These are phyloP conservation scores for Sylvilagus floridanus DNA, from an alignment of 2,797 vertebrate genomes.

Conservation along the genomic window DNA sequence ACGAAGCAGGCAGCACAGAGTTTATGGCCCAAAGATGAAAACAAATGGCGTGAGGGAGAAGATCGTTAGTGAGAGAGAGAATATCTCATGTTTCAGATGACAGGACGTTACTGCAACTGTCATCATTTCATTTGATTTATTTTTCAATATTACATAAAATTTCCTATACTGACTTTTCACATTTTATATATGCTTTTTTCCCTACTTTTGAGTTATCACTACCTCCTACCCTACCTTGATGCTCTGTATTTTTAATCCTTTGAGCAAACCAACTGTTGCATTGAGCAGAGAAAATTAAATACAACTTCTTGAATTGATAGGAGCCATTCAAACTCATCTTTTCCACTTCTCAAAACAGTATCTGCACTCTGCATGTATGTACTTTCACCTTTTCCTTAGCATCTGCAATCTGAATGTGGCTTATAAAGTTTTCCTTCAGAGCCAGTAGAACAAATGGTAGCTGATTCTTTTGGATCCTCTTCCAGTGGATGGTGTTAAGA, in stretches of 20 bases:
- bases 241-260: not conserved
- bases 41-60: not conserved
- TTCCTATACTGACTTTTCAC: not conserved
- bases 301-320: not conserved
- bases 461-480: not conserved
- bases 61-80: not conserved
- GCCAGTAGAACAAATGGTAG: not conserved
- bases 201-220: not conserved
- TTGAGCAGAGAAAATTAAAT: not conserved
- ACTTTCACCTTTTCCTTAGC: slow-evolving; percentile 16
- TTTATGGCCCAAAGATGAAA: not conserved
- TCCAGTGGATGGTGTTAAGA: not conserved
- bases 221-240: accelerated
- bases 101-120: not conserved
- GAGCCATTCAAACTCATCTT: not conserved
- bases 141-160: not conserved
- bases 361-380: not conserved
- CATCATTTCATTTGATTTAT: not conserved
- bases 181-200: not conserved
- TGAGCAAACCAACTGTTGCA: not conserved
- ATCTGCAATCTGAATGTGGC: not conserved
- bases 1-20: not conserved
- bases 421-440: not conserved
- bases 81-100: not conserved
- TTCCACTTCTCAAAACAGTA: not conserved